Percentiles rank a stretch among this genome's conserved stretches.
Conservation (phyloP, 2,888 invertebrate genomes). For the Cryptus viduatorius region DNA sequence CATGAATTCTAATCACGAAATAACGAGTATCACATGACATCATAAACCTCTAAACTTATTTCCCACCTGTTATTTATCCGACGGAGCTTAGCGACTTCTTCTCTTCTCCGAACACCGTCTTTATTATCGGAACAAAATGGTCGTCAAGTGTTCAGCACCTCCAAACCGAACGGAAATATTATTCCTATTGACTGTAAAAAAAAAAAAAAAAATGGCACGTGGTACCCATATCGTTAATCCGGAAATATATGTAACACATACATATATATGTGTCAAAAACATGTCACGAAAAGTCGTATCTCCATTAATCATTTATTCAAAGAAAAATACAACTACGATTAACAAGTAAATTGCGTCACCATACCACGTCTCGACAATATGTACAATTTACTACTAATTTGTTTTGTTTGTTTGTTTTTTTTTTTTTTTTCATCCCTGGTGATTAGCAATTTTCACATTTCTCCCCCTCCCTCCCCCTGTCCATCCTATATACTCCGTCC, state of each 20-base stretch:
- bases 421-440: slow-evolving; percentile 25
- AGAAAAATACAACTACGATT: slow-evolving; percentile 83
- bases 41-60: neutral
- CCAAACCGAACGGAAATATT: no score
- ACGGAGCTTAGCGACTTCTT: neutral
- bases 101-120: neutral
- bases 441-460: slow-evolving; percentile 26
- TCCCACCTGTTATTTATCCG: no score
- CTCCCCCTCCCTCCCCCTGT: neutral
- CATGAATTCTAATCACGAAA: no score
- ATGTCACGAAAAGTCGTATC: slow-evolving; percentile 65
- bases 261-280: slow-evolving; percentile 1
- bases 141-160: no score
- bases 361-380: slow-evolving; percentile 81
- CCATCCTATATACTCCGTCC: neutral
- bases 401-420: slow-evolving; percentile 28
- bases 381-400: slow-evolving; percentile 76
- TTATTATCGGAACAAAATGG: neutral
- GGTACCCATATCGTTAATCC: neutral
- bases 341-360: slow-evolving; percentile 81
- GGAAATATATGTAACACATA: no score
- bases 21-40: neutral
- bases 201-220: neutral
- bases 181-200: neutral
- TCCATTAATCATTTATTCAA: slow-evolving; percentile 82